Conservation (phyloP, 2,113 vertebrate species). For the Chlorocebus sabaeus region DNA sequence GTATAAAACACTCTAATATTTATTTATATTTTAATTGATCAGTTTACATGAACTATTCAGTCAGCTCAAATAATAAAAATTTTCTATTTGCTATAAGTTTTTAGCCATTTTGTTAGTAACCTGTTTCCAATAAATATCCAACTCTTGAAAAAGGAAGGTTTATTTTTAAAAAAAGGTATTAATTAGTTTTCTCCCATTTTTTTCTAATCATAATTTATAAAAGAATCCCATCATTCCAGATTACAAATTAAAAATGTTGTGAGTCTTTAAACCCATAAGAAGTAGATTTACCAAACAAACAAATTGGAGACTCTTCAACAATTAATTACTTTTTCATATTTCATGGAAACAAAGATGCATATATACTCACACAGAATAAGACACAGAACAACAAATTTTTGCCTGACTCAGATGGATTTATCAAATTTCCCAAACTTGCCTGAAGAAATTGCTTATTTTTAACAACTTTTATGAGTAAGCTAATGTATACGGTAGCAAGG, state of each 20-base stretch:
- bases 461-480: constrained; percentile 4
- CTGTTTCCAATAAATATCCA: background rate
- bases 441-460: constrained; percentile 3
- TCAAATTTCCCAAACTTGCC: background rate
- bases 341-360: background rate
- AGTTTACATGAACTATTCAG: background rate
- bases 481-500: background rate
- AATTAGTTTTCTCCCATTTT: background rate
- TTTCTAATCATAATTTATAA: background rate
- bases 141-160: background rate
- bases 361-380: background rate
- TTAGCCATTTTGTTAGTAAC: background rate
- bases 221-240: background rate
- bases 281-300: background rate
- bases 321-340: background rate
- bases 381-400: background rate
- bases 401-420: background rate
- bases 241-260: background rate
- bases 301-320: background rate
- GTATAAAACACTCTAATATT: background rate
- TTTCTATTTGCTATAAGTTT: background rate
- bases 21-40: background rate
- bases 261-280: background rate
- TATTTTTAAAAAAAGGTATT: background rate
- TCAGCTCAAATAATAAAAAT: background rate